These are phyloP conservation scores for Ceryle rudis DNA, from an alignment of 2,797 vertebrate species.

Conservation along the genomic window DNA sequence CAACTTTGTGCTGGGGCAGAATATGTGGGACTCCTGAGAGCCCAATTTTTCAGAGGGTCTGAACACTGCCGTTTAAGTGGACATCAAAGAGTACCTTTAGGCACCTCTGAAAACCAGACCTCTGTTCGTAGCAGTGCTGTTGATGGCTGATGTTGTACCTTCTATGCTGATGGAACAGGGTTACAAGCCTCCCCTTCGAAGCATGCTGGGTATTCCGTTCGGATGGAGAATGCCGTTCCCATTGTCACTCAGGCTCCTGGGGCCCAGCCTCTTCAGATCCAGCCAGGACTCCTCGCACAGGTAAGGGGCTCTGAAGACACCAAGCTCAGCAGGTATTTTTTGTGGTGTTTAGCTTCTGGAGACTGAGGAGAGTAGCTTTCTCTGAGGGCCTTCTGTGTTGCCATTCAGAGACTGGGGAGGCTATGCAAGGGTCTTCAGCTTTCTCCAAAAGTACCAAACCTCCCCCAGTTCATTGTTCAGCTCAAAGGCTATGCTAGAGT, in stretches of 20 bases:
- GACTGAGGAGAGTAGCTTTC: background rate
- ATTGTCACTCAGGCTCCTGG: slow-evolving; percentile 98
- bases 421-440: background rate
- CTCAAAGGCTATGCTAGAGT: background rate
- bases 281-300: slow-evolving; percentile 96
- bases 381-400: background rate
- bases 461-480: background rate
- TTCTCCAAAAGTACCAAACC: background rate
- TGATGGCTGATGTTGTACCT: slow-evolving; percentile 11
- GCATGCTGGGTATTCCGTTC: slow-evolving; percentile 96
- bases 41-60: background rate
- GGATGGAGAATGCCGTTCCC: slow-evolving; percentile 98
- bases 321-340: background rate
- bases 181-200: slow-evolving; percentile 97
- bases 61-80: background rate
- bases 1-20: background rate
- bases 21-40: background rate
- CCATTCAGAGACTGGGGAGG: background rate
- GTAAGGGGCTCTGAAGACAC: slow-evolving; percentile 75
- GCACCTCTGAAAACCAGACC: background rate
- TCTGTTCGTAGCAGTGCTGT: background rate
- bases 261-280: slow-evolving; percentile 96
- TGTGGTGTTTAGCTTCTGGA: background rate
- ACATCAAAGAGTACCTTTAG: background rate
- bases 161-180: slow-evolving; percentile 78